These are phyloP conservation scores for Allobates femoralis DNA, from an alignment of 2,797 vertebrate species.

Conservation along the genomic window DNA sequence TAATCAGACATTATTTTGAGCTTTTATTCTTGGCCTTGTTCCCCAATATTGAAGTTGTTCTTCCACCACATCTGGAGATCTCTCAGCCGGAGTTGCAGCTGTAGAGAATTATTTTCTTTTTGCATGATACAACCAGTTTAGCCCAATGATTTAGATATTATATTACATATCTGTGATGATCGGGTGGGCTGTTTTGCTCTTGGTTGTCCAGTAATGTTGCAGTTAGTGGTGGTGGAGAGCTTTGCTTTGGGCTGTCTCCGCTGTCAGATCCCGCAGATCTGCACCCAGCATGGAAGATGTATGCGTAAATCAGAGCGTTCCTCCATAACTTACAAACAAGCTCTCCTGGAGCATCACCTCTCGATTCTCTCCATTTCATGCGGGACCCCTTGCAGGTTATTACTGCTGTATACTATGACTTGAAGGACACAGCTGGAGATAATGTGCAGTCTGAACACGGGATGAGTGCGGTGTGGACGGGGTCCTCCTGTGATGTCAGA, in stretches of 20 bases:
- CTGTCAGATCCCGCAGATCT: neutral
- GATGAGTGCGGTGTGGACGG: no score
- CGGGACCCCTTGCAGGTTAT: constrained; percentile 10
- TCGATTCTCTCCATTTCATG: neutral
- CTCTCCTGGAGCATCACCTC: neutral
- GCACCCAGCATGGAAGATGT: constrained; percentile 1
- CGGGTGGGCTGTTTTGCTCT: neutral
- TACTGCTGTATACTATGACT: neutral
- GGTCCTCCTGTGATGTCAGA: neutral
- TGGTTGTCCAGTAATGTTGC: neutral
- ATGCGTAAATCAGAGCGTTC: neutral
- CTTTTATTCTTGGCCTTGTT: no score
- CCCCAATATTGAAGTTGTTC: no score
- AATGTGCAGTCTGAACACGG: neutral
- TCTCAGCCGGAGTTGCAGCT: no score
- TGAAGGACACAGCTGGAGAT: neutral
- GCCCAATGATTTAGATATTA: neutral
- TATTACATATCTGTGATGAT: neutral
- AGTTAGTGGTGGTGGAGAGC: neutral
- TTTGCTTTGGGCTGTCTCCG: neutral
- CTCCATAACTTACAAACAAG: constrained; percentile 8
- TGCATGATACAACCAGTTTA: neutral
- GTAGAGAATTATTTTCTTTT: no score
- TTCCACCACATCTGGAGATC: no score
- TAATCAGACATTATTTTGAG: no score